Evolutionary conservation across 2,888 invertebrate genomes (phyloP), one percentile per base, ranked within the genome.

Genomic region (Campoplex nolae): DNA sequence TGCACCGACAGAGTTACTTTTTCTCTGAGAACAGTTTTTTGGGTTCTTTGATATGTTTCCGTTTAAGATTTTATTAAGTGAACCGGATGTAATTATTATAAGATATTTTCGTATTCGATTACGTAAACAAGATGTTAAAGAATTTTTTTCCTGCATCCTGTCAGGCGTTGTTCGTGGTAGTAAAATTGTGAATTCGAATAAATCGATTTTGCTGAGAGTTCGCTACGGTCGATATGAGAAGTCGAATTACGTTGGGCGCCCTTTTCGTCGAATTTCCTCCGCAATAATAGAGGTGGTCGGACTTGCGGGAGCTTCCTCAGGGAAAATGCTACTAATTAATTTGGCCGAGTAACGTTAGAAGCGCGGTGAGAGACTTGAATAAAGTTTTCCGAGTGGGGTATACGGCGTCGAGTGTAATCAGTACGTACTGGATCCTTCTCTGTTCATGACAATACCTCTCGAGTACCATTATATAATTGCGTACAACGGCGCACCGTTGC

Each of bases 301-400:
- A 23, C 42, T 54, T 48, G 42, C 45, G 35, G 68, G 56, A 58
- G 75, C 23, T 71, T 80, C 38, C 79, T 68, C 28, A 42, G 28
- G 58, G 45, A 68, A 81, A 85, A 62, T 48, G 71, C 28, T 45
- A 32, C 82, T 83, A 83, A 85, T 83, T 85, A 83, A 83, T 78
- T 83, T 68, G 54, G 35, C 18, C 48, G 42, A 48, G 78, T 45
- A 68, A 42, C 28, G 54, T 38, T n/a, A 71, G 65, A 51, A 32
- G 54, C 76, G 54, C 51, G 76, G 32, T n/a, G 70, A 62, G 28
- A 42, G 74, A 62, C 58, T 65, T 18, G 58, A 81, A 76, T 76
- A 71, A 71, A 67, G 42, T 67, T 81, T 45, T 35, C 11, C 32
- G 65, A 54, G 51, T 62, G 51, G 35, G 65, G 56, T 65, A 62